A percentile compares a stretch with the other conserved stretches of the same genome.
These are phyloP conservation scores for Epinotia brunnichana DNA, from an alignment of 2,888 invertebrate genomes.

Conservation along the genomic window DNA sequence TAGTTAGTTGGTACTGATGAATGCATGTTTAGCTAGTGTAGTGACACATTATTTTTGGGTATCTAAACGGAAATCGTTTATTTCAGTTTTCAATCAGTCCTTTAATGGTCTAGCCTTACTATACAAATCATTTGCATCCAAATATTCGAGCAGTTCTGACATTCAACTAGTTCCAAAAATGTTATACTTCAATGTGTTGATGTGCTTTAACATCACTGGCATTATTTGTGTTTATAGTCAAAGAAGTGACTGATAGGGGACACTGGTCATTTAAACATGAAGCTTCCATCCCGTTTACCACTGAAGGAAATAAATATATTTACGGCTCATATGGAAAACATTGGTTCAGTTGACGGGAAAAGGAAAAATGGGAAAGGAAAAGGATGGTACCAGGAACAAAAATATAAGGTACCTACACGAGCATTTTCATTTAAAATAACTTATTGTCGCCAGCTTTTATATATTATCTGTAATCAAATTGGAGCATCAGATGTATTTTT, in stretches of 20 bases:
- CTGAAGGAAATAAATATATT: not conserved
- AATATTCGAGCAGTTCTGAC: too few species aligned
- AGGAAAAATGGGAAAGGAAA: too few species aligned
- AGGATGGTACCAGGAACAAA: not conserved
- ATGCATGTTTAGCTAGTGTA: too few species aligned
- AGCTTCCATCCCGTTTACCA: not conserved
- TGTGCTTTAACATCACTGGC: not conserved
- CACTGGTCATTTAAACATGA: not conserved
- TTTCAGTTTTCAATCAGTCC: too few species aligned
- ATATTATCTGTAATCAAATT: not conserved
- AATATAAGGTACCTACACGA: too few species aligned
- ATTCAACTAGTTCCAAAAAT: too few species aligned
- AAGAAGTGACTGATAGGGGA: not conserved
- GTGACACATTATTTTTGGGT: too few species aligned
- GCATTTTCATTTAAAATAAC: not conserved
- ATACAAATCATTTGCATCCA: too few species aligned
- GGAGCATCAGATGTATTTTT: not conserved
- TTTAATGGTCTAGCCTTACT: too few species aligned
- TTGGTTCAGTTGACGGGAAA: conserved; percentile 4
- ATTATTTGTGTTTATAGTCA: not conserved
- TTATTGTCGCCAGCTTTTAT: not conserved
- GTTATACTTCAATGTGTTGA: not conserved
- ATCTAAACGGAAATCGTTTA: too few species aligned
- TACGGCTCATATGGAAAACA: conserved; percentile 8
- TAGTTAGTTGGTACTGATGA: too few species aligned